Base-by-base conservation (phyloP, 2,797 vertebrate species). In the Coccyzus lansbergi region DNA sequence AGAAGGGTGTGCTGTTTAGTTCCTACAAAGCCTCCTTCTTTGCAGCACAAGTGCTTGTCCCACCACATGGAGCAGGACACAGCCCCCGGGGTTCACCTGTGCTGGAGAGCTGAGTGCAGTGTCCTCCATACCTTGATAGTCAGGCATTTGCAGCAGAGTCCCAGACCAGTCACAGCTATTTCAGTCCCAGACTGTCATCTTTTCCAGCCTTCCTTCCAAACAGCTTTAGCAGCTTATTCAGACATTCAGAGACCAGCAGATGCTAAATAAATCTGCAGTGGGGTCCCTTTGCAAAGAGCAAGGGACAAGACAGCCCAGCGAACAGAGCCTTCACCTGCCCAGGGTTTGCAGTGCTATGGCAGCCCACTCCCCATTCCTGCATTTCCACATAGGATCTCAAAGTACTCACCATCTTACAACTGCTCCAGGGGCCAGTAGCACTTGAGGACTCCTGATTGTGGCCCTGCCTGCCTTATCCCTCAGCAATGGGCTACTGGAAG, bases 201-300 rank as follows among this genome's bases (percentile, higher is more conserved):
- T 71, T 85, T 71, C 92, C 81, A 92, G 48, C 62, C 24, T 44
- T 76, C 48, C 51, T 83, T 90, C 90, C 78, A 85, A 68, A 75
- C 20, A 90, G 48, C 33, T 70, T 74, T 10, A 93, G 78, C 84
- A 65, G 33, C 8, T 2, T 16, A 48, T 69, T 70, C 49, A 77
- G 58, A 40, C 4, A 8, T 40, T 59, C 2, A 4, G 62, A 78
- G 69, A 28, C 48, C 0, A 0, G 25, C 49, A 76, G 58, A 59
- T 42, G 25, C 31, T 12, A 31, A 75, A 89, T 21, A 62, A 56
- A 42, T 18, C 36, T 1, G 1, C 15, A 10, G 25, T 2, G 15
- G 28, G 28, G 38, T 67, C 56, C 24, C 69, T 70, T 64, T 55
- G 58, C 60, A 38, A 68, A 67, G 25, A 33, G 48, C 29, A 84